These are phyloP conservation scores for Lobophora halterata DNA, from an alignment of 2,888 invertebrate genomes.

Conservation along the genomic window DNA sequence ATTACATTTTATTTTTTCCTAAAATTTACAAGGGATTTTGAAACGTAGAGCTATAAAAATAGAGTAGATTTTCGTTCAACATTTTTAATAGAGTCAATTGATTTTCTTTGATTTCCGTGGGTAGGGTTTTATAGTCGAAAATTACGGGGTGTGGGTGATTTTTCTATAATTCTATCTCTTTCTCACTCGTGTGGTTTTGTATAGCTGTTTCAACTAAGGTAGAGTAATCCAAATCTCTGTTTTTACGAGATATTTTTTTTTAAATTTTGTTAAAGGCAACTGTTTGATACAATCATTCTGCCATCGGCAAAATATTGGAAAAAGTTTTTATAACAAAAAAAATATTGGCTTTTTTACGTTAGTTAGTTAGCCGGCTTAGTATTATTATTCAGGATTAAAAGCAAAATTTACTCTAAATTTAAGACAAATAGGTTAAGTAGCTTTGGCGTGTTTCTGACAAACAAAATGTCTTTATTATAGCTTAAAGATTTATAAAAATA, in stretches of 20 bases:
- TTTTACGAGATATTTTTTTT: slow-evolving; percentile 7
- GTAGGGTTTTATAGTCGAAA: slow-evolving; percentile 33
- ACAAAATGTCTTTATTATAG: too few species aligned
- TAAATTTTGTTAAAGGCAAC: slow-evolving; percentile 17
- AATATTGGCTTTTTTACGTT: too few species aligned
- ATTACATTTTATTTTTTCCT: slow-evolving; percentile 4
- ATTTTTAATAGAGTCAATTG: slow-evolving; percentile 32
- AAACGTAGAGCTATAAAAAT: slow-evolving; percentile 2
- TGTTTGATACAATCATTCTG: too few species aligned
- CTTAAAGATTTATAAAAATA: too few species aligned
- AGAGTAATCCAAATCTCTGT: slow-evolving; percentile 8
- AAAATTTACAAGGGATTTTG: slow-evolving; percentile 17
- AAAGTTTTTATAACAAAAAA: too few species aligned
- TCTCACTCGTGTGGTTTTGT: background rate
- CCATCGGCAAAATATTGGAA: too few species aligned
- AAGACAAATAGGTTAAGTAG: too few species aligned
- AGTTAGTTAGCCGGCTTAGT: too few species aligned
- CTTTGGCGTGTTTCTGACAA: too few species aligned
- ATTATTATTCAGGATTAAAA: too few species aligned
- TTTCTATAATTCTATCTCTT: slow-evolving; percentile 16
- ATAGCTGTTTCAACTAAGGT: slow-evolving; percentile 11
- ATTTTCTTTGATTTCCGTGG: slow-evolving; percentile 37
- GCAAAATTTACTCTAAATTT: too few species aligned
- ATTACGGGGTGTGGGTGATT: slow-evolving; percentile 32
- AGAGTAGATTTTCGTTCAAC: slow-evolving; percentile 29